Evolutionary conservation across 1,140 invertebrate genomes (phyloP), one percentile per base, ranked within the genome.

Genomic region (Eumeta japonica): DNA sequence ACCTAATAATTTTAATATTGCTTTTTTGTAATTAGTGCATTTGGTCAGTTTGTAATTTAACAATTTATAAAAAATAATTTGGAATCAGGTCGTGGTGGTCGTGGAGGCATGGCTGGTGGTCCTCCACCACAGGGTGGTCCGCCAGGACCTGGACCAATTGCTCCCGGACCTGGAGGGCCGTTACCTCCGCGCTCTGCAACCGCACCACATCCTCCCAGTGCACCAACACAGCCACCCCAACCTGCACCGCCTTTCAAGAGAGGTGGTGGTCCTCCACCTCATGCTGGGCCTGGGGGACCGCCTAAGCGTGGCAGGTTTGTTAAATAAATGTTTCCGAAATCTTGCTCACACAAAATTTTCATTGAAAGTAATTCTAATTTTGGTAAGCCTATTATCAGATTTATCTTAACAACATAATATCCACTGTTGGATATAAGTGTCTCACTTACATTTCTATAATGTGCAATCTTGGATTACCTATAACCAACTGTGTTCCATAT

Each of bases 241-340:
- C 20, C 5, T 5, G n/a, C 5, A 3, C 47, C 52, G 12, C 57
- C 62, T 2, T 68, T 54, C 47, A 72, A 72, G 32, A 38, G 67
- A 31, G 64, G 64, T 3, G 58, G 59, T 20, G 67, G 58, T 2
- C 64, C 63, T 2, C 64, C 63, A 16, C 44, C 48, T n/a, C 62
- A 63, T 32, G 61, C 55, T 14, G 62, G 61, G 2, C 59, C 58
- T 2, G 53, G 62, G 28, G 62, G 58, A 28, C 66, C 66, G 39
- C 67, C 62, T 1, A 72, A 72, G 49, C 55, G 67, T 34, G 65
- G 62, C 49, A 59, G 65, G 65, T 62, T 38, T 29, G 41, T n/a
- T 24, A n/a, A n/a, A n/a, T n/a, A n/a, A n/a, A n/a, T n/a, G n/a
- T n/a, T n/a, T n/a, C n/a, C n/a, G n/a, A n/a, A n/a, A n/a, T n/a